Base-by-base conservation (phyloP, 2,113 vertebrate species). In the Alouatta palliata region DNA sequence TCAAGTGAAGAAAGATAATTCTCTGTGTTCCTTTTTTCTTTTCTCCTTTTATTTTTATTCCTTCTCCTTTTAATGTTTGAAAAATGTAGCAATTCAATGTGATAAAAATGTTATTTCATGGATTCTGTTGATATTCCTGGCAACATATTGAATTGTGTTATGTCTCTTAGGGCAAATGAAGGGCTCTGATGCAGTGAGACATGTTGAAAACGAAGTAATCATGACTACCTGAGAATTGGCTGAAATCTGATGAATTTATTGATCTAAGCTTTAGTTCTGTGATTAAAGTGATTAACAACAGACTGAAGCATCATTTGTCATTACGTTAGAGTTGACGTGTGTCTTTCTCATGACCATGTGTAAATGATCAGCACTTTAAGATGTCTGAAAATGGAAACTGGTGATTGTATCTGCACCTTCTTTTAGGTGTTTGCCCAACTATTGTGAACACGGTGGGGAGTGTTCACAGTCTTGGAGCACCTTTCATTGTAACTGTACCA, bases 381-480 rank as follows among this genome's bases (percentile, higher is more conserved):
- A 6, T 54, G 2, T 47, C 58, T 91, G 35, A 35, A 11, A 12
- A n/a, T 83, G 20, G 95, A 87, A 70, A 25, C 54, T 0, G n/a
- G 14, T 87, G 21, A 97, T 85, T 95, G 1, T 7, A 47, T 12
- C 1, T 91, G 96, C 1, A 0, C 94, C 87, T 94, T 96, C n/a
- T 80, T 97, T 71, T 97, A 99, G 99, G 97, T 99, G 99, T 98
- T 99, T 99, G 2, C 99, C 99, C 86, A 99, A 99, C 98, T 99
- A 99, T 32, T 99, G 99, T 97, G 99, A 99, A 97, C 99, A 99
- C 0, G 99, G 99, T 19, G 99, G 99, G 20, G 98, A 98, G 92
- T 99, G 99, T 70, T 99, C 99, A n/a, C 99, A 99, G 97, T 99
- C 99, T 2, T 99, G 99, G 99, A 99, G 96, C 92, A 98, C 96